Evolutionary conservation across 2,113 vertebrate genomes (phyloP).

Genomic region (Anseranas semipalmata): DNA sequence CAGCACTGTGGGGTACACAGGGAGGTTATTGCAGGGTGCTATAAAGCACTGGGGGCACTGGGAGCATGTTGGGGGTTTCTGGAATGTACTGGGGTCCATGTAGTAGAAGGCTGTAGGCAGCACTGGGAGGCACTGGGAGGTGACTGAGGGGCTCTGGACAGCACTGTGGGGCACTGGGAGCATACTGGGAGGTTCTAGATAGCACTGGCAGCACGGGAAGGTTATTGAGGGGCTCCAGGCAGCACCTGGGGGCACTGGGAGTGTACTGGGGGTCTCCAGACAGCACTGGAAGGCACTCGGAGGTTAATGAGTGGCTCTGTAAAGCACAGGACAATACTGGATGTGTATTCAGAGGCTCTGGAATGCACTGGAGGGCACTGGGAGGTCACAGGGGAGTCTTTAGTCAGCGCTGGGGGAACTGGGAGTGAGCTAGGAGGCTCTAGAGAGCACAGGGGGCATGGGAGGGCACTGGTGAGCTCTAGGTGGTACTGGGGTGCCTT

Average conservation of each 20-base stretch:
- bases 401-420: no score
- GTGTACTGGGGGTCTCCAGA: no score
- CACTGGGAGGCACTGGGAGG: background rate
- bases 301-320: no score
- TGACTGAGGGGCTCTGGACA: background rate
- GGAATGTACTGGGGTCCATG: background rate
- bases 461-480: background rate
- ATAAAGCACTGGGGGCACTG: background rate
- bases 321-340: no score
- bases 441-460: no score
- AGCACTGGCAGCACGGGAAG: background rate
- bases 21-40: background rate
- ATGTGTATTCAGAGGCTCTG: no score
- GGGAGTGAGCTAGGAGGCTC: background rate
- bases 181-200: background rate
- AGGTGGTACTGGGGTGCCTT: no score
- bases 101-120: background rate
- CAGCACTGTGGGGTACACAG: no score
- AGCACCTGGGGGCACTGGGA: no score
- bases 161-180: background rate
- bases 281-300: no score
- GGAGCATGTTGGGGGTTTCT: background rate
- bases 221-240: no score
- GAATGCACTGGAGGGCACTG: background rate
- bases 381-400: background rate